Conservation (phyloP, 2,113 vertebrate species). For the Nicator chloris region DNA sequence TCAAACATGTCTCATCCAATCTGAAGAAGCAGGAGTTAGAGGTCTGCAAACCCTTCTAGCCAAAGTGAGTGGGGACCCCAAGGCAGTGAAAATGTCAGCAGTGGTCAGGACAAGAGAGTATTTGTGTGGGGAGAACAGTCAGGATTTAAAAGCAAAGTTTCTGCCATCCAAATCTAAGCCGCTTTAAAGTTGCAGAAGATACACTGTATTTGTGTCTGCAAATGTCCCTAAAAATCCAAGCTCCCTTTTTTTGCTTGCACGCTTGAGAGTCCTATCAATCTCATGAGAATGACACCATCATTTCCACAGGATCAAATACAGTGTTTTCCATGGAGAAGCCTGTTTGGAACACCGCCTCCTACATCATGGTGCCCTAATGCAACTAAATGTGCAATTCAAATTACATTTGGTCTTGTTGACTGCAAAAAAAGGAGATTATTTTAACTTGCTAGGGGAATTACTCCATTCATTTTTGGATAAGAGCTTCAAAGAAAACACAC, state of each 20-base stretch:
- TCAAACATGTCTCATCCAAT: background rate
- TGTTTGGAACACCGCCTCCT: background rate
- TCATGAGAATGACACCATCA: background rate
- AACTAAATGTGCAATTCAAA: background rate
- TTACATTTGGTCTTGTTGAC: background rate
- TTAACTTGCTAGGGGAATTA: background rate
- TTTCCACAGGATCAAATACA: background rate
- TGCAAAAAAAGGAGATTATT: background rate
- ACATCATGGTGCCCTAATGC: background rate
- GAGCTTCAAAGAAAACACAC: background rate
- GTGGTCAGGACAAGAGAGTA: background rate
- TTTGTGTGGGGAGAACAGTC: background rate
- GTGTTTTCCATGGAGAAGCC: background rate
- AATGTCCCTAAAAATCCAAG: background rate
- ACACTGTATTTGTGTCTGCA: background rate
- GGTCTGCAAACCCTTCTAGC: background rate
- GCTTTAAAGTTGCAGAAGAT: background rate
- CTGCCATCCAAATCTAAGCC: background rate
- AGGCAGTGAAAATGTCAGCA: background rate
- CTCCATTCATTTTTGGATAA: background rate
- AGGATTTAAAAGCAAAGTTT: background rate
- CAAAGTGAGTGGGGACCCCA: rapidly evolving
- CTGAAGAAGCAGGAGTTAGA: background rate
- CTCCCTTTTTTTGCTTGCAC: background rate
- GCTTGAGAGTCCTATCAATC: background rate